A percentile compares a stretch with the other conserved stretches of the same genome.
Conservation (phyloP, 2,113 vertebrate species). For the Corythaixoides concolor region DNA sequence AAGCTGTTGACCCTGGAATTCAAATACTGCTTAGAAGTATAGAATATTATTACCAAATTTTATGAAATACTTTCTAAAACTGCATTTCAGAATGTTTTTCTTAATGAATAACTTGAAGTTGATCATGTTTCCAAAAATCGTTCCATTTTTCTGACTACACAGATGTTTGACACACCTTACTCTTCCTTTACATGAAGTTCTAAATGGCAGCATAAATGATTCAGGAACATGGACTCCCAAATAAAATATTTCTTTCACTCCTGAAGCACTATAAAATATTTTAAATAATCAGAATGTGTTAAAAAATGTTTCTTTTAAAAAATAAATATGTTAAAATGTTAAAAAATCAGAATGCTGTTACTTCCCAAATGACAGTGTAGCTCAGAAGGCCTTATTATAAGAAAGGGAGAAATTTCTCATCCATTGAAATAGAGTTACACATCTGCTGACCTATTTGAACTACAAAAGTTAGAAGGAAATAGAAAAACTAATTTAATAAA, state of each 20-base stretch:
- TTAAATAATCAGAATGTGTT: neutral
- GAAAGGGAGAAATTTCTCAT: neutral
- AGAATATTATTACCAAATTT: neutral
- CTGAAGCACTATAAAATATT: neutral
- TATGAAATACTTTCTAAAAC: neutral
- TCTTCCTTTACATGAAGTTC: neutral
- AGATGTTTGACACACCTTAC: neutral
- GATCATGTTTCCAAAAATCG: neutral
- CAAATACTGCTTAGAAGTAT: neutral
- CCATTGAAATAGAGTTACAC: neutral
- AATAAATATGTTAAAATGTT: neutral
- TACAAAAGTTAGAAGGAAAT: neutral
- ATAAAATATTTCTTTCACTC: neutral
- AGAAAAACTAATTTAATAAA: neutral
- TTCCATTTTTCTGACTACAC: neutral
- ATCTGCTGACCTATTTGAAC: neutral
- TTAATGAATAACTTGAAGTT: neutral
- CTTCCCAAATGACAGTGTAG: neutral
- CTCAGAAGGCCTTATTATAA: neutral
- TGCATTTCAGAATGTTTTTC: neutral
- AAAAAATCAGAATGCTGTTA: neutral
- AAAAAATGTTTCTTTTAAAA: neutral
- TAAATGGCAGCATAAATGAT: neutral
- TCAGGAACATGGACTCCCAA: neutral
- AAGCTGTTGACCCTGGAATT: neutral